A percentile compares a stretch with the other conserved stretches of the same genome.
phyloP scores from a whole-genome alignment of 2,888 invertebrate genomes.

The Protodeltote pygarga region DNA sequence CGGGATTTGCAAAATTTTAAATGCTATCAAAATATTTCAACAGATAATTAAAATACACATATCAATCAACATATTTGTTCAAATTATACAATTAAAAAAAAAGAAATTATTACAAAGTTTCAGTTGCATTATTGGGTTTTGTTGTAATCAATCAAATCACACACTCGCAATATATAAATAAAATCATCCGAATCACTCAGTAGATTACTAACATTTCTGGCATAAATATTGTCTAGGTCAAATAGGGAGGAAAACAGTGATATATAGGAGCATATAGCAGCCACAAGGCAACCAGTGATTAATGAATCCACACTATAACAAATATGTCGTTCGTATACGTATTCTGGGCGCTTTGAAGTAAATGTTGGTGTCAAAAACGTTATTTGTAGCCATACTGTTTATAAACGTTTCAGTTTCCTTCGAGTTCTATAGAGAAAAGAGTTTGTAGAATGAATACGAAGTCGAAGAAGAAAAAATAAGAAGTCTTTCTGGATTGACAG shows the following conservation, averaged over 20 bases:
- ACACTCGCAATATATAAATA: no score
- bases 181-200: slow-evolving; percentile 66
- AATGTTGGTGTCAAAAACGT: slow-evolving; percentile 39
- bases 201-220: slow-evolving; percentile 64
- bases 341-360: slow-evolving; percentile 42
- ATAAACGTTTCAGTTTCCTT: not conserved
- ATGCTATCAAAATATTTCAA: not conserved
- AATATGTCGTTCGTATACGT: slow-evolving; percentile 63
- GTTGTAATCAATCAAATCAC: no score
- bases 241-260: slow-evolving; percentile 56
- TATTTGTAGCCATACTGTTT: slow-evolving; percentile 39
- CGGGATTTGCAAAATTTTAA: not conserved
- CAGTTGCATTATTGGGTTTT: no score
- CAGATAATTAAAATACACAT: no score
- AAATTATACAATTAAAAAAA: not conserved
- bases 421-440: not conserved
- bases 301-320: slow-evolving; percentile 72
- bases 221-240: slow-evolving; percentile 61
- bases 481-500: no score
- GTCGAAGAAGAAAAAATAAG: no score
- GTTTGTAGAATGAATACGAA: not conserved
- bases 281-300: slow-evolving; percentile 68
- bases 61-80: no score
- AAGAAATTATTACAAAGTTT: no score
- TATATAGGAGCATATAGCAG: slow-evolving; percentile 54